Conservation (phyloP, 2,113 vertebrate species). For the Odocoileus hemionus region DNA sequence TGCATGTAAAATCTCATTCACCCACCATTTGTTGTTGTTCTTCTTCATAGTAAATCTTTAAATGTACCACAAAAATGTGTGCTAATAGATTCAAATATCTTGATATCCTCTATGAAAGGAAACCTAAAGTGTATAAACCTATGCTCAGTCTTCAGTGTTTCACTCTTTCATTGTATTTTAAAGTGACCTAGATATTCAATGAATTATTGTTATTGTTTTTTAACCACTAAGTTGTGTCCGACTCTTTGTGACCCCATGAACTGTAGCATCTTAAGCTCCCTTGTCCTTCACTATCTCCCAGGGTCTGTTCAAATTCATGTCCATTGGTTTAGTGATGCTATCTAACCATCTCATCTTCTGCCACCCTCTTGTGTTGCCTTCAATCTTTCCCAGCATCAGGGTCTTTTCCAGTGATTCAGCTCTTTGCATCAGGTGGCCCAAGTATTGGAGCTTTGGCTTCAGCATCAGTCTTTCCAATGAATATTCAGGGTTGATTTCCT, state of each 20-base stretch:
- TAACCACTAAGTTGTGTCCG: neutral
- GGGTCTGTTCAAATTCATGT: neutral
- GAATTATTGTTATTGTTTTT: neutral
- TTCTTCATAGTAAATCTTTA: neutral
- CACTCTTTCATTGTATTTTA: neutral
- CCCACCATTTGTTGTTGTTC: neutral
- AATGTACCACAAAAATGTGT: neutral
- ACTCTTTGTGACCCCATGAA: neutral
- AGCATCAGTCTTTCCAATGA: neutral
- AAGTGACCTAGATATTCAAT: neutral
- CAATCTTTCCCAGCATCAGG: neutral
- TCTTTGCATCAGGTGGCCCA: neutral
- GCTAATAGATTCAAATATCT: neutral
- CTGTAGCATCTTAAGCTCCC: neutral
- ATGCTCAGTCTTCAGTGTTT: neutral
- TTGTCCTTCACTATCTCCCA: neutral
- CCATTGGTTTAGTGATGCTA: neutral
- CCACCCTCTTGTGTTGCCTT: neutral
- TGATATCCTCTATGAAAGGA: neutral
- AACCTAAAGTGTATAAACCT: neutral
- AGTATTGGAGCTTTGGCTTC: neutral
- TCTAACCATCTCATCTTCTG: neutral
- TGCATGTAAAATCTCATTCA: neutral
- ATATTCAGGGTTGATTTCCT: neutral
- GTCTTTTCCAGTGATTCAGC: neutral